Base-by-base conservation (phyloP, 2,888 invertebrate species). In the Malthinus seriepunctatus region DNA sequence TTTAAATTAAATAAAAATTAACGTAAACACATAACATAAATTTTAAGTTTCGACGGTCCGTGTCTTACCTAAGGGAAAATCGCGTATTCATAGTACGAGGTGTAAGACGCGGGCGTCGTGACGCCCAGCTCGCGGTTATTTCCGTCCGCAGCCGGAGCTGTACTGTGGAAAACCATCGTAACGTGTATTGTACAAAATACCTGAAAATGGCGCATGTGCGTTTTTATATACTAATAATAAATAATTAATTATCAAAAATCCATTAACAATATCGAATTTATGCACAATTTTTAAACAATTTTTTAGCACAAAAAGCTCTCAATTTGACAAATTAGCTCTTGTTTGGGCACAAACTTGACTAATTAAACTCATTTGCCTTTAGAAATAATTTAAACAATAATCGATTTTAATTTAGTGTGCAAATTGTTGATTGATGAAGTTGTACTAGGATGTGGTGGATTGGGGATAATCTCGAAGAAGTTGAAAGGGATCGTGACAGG, bases 81-180 rank as follows among this genome's bases (percentile, higher is more conserved):
- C 63, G 63, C 63, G 63, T 54, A 63, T 59, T 60, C 63, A 63
- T 63, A 56, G 56, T 54, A 61, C 61, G 63, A 63, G 58, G 62
- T 63, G 67, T 67, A 64, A 64, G 67, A 63, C 70, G 70, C 69
- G 70, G 70, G 70, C 74, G 73, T 72, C 72, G 65, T 70, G 71
- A 69, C 70, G 73, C 70, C 71, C 67, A 64, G 67, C 67, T 73
- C 71, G 72, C 73, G 73, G 69, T 72, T 75, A 74, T 75, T 75
- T 75, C 73, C 72, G 74, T 72, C 72, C 71, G 71, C 68, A 69
- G 75, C 73, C 73, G 73, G 69, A 71, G 73, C 74, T 75, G 70
- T 73, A 77, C 76, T 74, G 72, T 69, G 69, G 64, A 63, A 64
- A 68, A 69, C 69, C 74, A 71, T 72, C 72, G 69, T 67, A 64